Evolutionary conservation across 2,888 invertebrate genomes (phyloP).

Genomic region (Diplolepis rosae): DNA sequence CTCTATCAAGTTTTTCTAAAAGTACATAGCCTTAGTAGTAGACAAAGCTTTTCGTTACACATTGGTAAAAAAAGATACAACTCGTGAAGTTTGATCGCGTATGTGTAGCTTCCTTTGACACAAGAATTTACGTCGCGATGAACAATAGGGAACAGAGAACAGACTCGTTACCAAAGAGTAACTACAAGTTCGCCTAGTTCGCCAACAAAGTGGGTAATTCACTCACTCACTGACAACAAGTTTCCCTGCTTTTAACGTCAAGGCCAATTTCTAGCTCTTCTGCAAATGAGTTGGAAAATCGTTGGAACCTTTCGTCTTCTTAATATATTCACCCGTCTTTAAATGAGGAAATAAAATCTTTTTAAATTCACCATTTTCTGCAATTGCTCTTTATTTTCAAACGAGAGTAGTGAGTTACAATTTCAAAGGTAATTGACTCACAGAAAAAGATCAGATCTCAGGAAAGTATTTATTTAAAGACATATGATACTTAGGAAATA

Average conservation of each 20-base stretch:
- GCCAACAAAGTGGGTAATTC: conserved; percentile 42
- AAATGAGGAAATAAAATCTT: background rate
- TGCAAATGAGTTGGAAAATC: conserved; percentile 23
- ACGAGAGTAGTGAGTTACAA: too few species aligned
- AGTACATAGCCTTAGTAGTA: too few species aligned
- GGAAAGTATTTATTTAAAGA: too few species aligned
- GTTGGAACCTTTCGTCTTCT: conserved; percentile 9
- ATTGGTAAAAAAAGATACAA: background rate
- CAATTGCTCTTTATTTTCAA: too few species aligned
- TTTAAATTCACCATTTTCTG: too few species aligned
- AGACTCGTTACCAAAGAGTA: conserved; percentile 24
- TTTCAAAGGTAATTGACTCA: too few species aligned
- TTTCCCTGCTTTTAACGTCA: conserved; percentile 17
- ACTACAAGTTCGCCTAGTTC: conserved; percentile 41
- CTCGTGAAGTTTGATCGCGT: conserved; percentile 27
- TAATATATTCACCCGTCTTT: background rate
- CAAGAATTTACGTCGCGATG: conserved; percentile 15
- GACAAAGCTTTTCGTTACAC: too few species aligned
- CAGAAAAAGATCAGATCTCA: too few species aligned
- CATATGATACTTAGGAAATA: too few species aligned
- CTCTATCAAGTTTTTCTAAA: too few species aligned
- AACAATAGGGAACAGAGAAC: conserved; percentile 21
- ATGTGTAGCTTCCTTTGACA: conserved; percentile 30
- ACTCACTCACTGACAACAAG: conserved; percentile 26
- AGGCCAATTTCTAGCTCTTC: conserved; percentile 25